A percentile compares a stretch with the other conserved stretches of the same genome.
Evolutionary conservation across 30 jellyfish, hydroid and myxozoan species (phyloP).

Genomic region (Mastigias papua): DNA sequence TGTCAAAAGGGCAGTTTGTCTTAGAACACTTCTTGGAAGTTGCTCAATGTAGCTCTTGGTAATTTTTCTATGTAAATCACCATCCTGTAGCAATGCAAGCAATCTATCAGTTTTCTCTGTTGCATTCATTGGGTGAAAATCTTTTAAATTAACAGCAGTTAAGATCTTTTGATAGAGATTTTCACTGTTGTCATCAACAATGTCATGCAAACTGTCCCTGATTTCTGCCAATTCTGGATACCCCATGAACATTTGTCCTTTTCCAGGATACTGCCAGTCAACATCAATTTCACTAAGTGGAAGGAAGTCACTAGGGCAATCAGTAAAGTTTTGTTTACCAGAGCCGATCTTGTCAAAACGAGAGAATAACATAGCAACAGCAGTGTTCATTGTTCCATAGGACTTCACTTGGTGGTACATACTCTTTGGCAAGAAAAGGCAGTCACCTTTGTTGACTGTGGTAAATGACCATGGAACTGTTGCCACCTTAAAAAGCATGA

Average conservation of each 20-base stretch:
- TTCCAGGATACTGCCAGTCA: constrained; percentile 84
- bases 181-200: background rate
- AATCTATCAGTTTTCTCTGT: constrained; percentile 35
- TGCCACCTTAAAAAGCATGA: constrained; percentile 67
- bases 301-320: constrained; percentile 40
- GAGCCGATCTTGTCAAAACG: constrained; percentile 43
- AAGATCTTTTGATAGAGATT: background rate
- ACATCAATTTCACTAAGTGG: constrained; percentile 78
- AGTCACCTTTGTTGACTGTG: constrained; percentile 79
- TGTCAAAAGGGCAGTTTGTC: constrained; percentile 42
- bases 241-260: constrained; percentile 85
- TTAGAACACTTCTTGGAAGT: constrained; percentile 51
- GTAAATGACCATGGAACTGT: constrained; percentile 83
- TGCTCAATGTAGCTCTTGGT: constrained; percentile 15
- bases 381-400: constrained; percentile 73
- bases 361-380: constrained; percentile 80
- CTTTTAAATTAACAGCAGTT: background rate
- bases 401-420: constrained; percentile 94
- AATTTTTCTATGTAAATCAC: constrained; percentile 6
- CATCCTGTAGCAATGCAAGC: constrained; percentile 27
- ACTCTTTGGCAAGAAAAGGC: constrained; percentile 85
- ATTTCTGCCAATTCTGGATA: constrained; percentile 44
- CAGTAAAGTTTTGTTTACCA: constrained; percentile 11
- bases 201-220: background rate
- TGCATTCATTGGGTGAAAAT: constrained; percentile 21